Evolutionary conservation across 2,888 invertebrate genomes (phyloP), one percentile per base, ranked within the genome.

Genomic region (Doris montereyensis): DNA sequence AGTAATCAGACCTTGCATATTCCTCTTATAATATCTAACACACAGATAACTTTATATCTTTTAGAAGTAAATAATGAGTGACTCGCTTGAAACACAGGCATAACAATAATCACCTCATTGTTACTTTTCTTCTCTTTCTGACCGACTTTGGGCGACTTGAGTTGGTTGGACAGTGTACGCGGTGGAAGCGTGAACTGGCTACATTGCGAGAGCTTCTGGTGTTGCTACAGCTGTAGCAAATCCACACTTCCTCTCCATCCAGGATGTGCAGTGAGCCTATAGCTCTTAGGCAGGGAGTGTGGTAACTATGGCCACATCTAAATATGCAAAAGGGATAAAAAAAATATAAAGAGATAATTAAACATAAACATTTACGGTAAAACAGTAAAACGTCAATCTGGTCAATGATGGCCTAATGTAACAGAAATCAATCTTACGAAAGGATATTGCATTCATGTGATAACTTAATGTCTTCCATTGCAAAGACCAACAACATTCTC

Each of bases 301-400:
- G 91, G 83, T 90, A 91, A 74, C 87, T 85, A 80, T 91, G 91
- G 10, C 90, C 90, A 86, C 91, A 91, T 76, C 90, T 90, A 83
- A 1, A 81, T 81, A 70, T 58, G 52, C 71, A 21, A 2, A 71
- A 57, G 34, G 13, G 30, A 34, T 1, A 32, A 65, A 21, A 76
- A 62, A 13, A 58, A 70, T 30, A 28, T 52, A 10, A 32, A 24
- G 58, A 52, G 32, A 21, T 10, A 60, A 28, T 21, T 3, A 41
- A 57, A 57, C 30, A 68, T 5, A 28, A 10, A 24, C 10, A 8
- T 17, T 62, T 8, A 21, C 21, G 13, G 5, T 62, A 21, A 17
- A 62, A 62, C 62, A 17, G 10, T 17, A 17, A 21, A 8, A 62
- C 62, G 21, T 24, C 21, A n/a, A n/a, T n/a, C n/a, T n/a, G n/a